Conservation (phyloP, 2,797 vertebrate genomes). For the Poeciliopsis paucimaculata region DNA sequence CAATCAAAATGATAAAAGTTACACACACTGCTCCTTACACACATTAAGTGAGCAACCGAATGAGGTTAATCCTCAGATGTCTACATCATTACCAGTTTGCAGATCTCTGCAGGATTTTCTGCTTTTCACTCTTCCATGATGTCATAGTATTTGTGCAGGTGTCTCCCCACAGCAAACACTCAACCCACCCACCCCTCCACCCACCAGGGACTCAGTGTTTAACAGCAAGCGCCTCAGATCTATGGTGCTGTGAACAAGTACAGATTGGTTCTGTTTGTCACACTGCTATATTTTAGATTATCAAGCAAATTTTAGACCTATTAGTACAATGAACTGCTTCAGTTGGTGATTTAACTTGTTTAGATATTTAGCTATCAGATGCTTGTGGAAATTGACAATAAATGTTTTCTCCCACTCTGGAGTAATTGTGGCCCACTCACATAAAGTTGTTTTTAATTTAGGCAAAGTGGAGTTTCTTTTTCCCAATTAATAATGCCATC, state of each 20-base stretch:
- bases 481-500: background rate
- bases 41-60: background rate
- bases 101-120: constrained; percentile 3
- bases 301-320: background rate
- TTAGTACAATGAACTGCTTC: background rate
- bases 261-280: background rate
- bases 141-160: constrained; percentile 12
- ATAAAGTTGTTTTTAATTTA: background rate
- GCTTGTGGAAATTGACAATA: background rate
- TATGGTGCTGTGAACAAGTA: background rate
- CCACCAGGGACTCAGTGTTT: background rate
- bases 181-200: background rate
- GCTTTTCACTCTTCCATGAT: constrained; percentile 7
- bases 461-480: background rate
- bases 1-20: background rate
- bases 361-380: background rate
- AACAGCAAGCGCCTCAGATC: background rate
- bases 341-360: background rate
- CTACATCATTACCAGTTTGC: background rate
- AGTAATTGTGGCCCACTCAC: background rate
- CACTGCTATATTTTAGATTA: background rate
- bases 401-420: background rate
- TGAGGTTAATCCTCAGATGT: background rate
- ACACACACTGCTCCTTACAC: background rate
- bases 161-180: background rate